Evolutionary conservation across 2,113 vertebrate species (phyloP).

Genomic region (Maccullochella peelii): DNA sequence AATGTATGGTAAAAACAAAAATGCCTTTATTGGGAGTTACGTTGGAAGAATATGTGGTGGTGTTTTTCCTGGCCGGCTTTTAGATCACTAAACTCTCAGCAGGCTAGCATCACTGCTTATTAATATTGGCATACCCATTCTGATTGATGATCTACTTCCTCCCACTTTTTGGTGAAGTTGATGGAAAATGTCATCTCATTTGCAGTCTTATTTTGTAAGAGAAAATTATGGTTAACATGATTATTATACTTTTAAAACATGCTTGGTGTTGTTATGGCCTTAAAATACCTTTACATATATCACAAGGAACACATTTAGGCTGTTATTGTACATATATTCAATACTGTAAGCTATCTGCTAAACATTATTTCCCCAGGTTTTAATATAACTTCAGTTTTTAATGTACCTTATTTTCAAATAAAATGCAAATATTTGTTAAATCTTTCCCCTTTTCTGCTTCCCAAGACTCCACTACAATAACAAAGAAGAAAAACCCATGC

Average conservation of each 20-base stretch:
- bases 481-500: constrained; percentile 45
- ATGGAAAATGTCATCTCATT: constrained; percentile 40
- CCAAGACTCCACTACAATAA: constrained; percentile 42
- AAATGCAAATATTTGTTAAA: constrained; percentile 36
- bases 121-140: constrained; percentile 40
- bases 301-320: neutral
- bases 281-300: neutral
- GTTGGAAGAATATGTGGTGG: neutral
- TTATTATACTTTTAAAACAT: neutral
- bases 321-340: neutral
- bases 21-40: neutral
- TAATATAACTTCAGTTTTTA: neutral
- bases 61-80: constrained; percentile 1
- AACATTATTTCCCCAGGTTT: constrained; percentile 4
- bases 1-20: neutral
- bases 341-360: constrained; percentile 3
- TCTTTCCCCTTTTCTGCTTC: neutral
- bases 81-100: constrained; percentile 1
- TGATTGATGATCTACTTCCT: constrained; percentile 44
- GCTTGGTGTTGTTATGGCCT: neutral
- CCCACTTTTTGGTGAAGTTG: constrained; percentile 37
- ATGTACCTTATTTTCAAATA: constrained; percentile 5
- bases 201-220: neutral
- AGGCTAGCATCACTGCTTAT: constrained; percentile 25
- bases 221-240: neutral